Percentiles rank a stretch among this genome's conserved stretches.
phyloP scores from a whole-genome alignment of 2,888 invertebrate species.

The Amorpha juglandis region DNA sequence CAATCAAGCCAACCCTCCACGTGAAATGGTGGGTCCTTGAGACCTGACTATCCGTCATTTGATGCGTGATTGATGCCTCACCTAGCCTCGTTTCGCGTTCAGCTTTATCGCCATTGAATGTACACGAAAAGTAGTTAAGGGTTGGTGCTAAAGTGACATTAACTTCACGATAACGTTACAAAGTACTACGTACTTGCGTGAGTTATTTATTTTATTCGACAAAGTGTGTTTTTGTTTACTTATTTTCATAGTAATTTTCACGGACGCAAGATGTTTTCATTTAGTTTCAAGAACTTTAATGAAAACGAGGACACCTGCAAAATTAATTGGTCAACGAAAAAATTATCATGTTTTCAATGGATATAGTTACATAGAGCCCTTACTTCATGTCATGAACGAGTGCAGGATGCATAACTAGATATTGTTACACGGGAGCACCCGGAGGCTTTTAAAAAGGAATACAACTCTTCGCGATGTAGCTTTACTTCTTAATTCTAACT shows the following conservation, averaged over 20 bases:
- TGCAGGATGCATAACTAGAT: too few relatives aligned
- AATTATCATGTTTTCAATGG: too few relatives aligned
- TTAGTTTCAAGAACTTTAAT: too few relatives aligned
- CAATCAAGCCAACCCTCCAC: neutral
- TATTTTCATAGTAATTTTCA: neutral
- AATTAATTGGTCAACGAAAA: too few relatives aligned
- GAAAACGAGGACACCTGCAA: too few relatives aligned
- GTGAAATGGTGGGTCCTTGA: conserved; percentile 27
- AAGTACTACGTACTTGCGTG: neutral
- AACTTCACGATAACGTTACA: neutral
- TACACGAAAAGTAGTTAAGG: conserved; percentile 29
- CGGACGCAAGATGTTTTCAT: neutral
- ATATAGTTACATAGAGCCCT: too few relatives aligned
- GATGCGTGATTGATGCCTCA: conserved; percentile 38
- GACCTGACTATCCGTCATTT: conserved; percentile 38
- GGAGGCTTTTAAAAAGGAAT: too few relatives aligned
- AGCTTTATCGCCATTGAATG: conserved; percentile 5
- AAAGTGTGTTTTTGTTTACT: neutral
- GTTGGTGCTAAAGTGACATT: conserved; percentile 22
- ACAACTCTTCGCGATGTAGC: too few relatives aligned
- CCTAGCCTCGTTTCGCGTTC: conserved; percentile 30
- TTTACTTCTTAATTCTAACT: too few relatives aligned
- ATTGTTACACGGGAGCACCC: too few relatives aligned
- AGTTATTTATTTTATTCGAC: neutral
- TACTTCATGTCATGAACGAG: too few relatives aligned